These are phyloP conservation scores for Bombus balteatus DNA, from an alignment of 1,140 invertebrate genomes.

Conservation along the genomic window DNA sequence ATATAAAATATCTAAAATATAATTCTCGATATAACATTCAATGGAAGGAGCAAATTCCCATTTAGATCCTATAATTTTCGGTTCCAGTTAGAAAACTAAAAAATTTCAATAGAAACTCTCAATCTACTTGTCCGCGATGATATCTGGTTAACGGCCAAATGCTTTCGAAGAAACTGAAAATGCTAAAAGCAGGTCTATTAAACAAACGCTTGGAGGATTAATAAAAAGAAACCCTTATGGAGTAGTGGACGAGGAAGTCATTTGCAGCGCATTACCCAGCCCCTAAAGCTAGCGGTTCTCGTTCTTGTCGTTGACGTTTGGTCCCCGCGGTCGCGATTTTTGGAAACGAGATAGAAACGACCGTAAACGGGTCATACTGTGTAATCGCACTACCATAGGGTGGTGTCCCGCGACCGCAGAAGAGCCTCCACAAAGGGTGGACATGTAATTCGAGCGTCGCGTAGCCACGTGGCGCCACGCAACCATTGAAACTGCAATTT, in stretches of 20 bases:
- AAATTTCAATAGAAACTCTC: not conserved
- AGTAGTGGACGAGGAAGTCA: not conserved
- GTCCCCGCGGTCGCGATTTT: constrained; percentile 27
- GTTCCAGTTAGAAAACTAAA: too few relatives aligned
- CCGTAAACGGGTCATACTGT: constrained; percentile 57
- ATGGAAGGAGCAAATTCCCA: too few relatives aligned
- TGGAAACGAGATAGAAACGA: constrained; percentile 22
- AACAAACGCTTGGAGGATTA: not conserved
- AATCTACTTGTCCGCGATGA: not conserved
- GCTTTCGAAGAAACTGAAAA: not conserved
- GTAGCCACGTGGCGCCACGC: constrained; percentile 32
- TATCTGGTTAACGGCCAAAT: not conserved
- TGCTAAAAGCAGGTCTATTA: not conserved
- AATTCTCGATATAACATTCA: too few relatives aligned
- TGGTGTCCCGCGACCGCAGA: constrained; percentile 71
- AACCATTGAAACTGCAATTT: constrained; percentile 35
- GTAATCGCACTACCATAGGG: constrained; percentile 62
- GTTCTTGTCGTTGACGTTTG: constrained; percentile 21
- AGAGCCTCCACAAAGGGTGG: constrained; percentile 69
- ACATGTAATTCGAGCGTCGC: constrained; percentile 65
- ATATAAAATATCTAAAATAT: not conserved
- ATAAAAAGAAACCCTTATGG: not conserved
- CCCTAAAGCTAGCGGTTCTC: not conserved
- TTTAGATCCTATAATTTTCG: too few relatives aligned
- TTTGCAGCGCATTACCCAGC: constrained; percentile 23